Evolutionary conservation across 2,888 invertebrate species (phyloP).

Genomic region (Acanthopleura granulata): DNA sequence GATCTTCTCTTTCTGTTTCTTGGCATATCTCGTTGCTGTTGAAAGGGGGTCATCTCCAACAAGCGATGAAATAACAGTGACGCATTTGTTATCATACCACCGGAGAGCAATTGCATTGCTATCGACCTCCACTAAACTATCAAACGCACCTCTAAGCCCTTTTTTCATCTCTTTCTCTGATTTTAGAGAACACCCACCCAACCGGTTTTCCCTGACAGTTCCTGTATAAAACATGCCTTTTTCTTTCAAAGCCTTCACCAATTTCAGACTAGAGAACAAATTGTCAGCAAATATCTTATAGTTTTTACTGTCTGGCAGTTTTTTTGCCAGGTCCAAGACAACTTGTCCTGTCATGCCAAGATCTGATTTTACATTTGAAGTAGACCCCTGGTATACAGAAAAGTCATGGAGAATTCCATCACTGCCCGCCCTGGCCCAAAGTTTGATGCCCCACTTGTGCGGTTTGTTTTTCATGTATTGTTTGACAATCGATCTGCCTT

Average conservation of each 20-base stretch:
- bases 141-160: not conserved
- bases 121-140: not conserved
- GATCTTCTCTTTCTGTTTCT: constrained; percentile 20
- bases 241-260: constrained; percentile 25
- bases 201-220: constrained; percentile 26
- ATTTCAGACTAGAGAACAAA: constrained; percentile 24
- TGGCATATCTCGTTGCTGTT: constrained; percentile 20
- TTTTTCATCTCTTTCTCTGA: not conserved
- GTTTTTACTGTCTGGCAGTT: constrained; percentile 7
- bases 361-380: constrained; percentile 5
- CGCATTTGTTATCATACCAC: not conserved
- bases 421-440: constrained; percentile 1
- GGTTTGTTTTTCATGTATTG: constrained; percentile 19
- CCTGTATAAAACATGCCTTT: constrained; percentile 26
- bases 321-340: constrained; percentile 5
- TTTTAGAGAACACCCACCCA: not conserved
- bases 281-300: constrained; percentile 28
- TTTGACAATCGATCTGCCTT: constrained; percentile 11
- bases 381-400: constrained; percentile 15
- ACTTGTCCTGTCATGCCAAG: constrained; percentile 12
- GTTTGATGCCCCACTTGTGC: constrained; percentile 15
- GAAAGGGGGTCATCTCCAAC: not conserved
- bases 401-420: constrained; percentile 19
- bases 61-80: not conserved
- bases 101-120: not conserved